phyloP scores from a whole-genome alignment of 2,113 vertebrate species.

The Mustelus asterias region DNA sequence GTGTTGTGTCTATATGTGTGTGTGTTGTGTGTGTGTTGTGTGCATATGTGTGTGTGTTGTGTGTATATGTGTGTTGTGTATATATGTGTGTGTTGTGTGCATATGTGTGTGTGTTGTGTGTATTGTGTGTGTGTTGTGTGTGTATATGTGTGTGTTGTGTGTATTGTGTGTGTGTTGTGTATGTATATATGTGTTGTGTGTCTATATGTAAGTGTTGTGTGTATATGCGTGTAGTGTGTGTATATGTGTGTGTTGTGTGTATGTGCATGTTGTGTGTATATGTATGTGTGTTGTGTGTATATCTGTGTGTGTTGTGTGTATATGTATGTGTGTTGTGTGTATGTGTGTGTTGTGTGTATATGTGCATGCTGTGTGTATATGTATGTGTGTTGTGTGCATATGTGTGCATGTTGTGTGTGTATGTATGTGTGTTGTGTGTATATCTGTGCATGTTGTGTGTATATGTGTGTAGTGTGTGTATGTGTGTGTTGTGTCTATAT shows the following conservation, averaged over 20 bases:
- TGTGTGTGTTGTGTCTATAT: too few relatives aligned
- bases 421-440: neutral
- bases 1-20: neutral
- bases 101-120: too few relatives aligned
- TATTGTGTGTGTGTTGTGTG: neutral
- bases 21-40: neutral
- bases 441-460: neutral
- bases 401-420: neutral
- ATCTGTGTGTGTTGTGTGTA: too few relatives aligned
- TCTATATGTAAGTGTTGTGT: too few relatives aligned
- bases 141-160: neutral
- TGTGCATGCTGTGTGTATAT: too few relatives aligned
- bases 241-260: neutral
- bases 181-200: neutral
- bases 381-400: neutral
- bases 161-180: neutral
- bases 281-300: neutral
- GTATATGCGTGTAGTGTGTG: neutral
- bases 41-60: neutral
- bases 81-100: too few relatives aligned
- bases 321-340: too few relatives aligned
- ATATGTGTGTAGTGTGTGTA: neutral
- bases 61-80: too few relatives aligned
- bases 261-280: too few relatives aligned
- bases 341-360: neutral